Evolutionary conservation across 2,888 invertebrate species (phyloP), one percentile per base, ranked within the genome.

Genomic region (Ichneumoninae sp.): DNA sequence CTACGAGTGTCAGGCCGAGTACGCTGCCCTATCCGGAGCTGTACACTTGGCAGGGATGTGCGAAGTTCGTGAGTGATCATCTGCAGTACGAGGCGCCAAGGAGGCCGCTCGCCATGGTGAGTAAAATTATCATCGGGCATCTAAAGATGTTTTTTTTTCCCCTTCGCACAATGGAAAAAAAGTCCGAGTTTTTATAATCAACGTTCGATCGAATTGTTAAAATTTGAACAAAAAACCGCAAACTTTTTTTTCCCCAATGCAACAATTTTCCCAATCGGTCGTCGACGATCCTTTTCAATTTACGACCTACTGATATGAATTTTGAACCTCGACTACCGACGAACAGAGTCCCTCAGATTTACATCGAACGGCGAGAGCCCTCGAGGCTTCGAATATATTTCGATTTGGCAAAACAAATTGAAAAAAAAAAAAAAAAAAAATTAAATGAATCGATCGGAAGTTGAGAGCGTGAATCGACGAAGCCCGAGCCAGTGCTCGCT

Each of bases 1-100:
- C 97, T 88, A 97, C 97, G 6, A 96, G 97, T 2, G 95, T 98
- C 86, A 95, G 97, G 63, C 97, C 97, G 30, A 97, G 97, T 16
- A 96, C 96, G 86, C 95, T 98, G 81, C 95, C 96, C 22, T 97
- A 95, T 94, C 94, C 95, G 8, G 96, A 96, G 88, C 95, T 98
- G 63, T 95, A 95, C 90, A 95, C 95, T 63, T 97, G 97, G 96
- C 95, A 96, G 90, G 96, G 96, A 57, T 95, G 97, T 88, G 95
- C 97, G 0, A 94, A 95, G 68, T 96, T 98, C 92, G 96, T 97
- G 2, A 95, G 97, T 0, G 97, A 98, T 93, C 97, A 96, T 91
- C 95, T 98, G 85, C 95, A 95, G 87, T 98, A 96, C 93, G 96
- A 97, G 90, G 96, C 96, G 0, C 94, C 97, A 40, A 95, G 95